Evolutionary conservation across 2,888 invertebrate species (phyloP).

Genomic region (Digitonthophagus gazella): DNA sequence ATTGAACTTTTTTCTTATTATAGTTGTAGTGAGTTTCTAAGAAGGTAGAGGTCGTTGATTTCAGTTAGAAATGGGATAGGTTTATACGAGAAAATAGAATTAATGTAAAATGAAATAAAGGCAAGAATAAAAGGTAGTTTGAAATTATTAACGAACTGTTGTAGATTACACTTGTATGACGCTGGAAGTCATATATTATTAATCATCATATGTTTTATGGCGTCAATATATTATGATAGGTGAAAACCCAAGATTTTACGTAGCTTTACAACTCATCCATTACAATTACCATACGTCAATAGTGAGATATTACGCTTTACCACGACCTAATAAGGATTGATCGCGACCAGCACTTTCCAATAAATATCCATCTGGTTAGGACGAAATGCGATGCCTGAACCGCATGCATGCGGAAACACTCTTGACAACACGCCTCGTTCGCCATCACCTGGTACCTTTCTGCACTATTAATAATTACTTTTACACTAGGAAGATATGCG

Average conservation of each 20-base stretch:
- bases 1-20: too few relatives aligned
- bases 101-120: neutral
- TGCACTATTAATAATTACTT: conserved; percentile 13
- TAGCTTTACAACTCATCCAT: neutral
- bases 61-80: too few relatives aligned
- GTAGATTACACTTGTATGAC: neutral
- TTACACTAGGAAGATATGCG: conserved; percentile 14
- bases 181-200: neutral
- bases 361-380: neutral
- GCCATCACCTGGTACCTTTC: neutral
- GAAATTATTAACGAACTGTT: neutral
- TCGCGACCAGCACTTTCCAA: neutral
- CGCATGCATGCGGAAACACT: neutral
- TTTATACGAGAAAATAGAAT: too few relatives aligned
- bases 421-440: neutral
- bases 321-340: neutral
- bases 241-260: neutral
- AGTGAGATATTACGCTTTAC: neutral
- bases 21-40: too few relatives aligned
- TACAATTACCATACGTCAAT: neutral
- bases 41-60: too few relatives aligned
- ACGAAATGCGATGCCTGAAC: neutral
- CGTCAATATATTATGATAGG: neutral
- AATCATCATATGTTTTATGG: neutral
- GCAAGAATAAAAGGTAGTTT: neutral